phyloP scores from a whole-genome alignment of 2,888 invertebrate species.

The Bombylius major region DNA sequence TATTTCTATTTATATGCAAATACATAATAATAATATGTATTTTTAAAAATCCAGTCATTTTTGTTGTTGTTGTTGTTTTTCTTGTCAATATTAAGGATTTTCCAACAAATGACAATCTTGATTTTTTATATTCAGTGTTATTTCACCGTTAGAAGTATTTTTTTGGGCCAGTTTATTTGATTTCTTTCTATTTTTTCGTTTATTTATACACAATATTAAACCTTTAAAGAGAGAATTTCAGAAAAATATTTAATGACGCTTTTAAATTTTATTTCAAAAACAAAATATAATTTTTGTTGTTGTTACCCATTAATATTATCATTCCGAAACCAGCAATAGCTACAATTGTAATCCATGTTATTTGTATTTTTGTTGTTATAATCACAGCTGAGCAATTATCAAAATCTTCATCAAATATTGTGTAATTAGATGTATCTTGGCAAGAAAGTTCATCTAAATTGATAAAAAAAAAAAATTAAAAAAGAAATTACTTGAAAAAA shows the following conservation, averaged over 20 bases:
- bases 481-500: too few relatives aligned
- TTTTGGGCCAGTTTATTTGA: background rate
- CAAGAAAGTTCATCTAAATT: constrained; percentile 4
- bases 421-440: background rate
- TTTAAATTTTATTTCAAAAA: background rate
- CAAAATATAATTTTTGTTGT: background rate
- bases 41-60: too few relatives aligned
- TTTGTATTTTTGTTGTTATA: constrained; percentile 2
- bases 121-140: background rate
- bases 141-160: background rate
- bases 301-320: constrained; percentile 6
- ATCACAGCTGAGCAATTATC: constrained; percentile 1
- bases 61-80: too few relatives aligned
- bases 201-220: background rate
- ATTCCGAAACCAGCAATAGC: background rate
- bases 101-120: background rate
- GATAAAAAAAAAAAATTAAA: background rate
- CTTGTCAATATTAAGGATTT: background rate
- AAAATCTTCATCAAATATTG: constrained; percentile 2
- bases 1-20: too few relatives aligned
- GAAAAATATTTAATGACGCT: background rate
- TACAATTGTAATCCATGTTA: constrained; percentile 3
- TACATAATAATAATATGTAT: too few relatives aligned
- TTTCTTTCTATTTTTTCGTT: background rate
- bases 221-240: background rate